Evolutionary conservation across 2,797 vertebrate genomes (phyloP).

Genomic region (Sebastes matsubarae): DNA sequence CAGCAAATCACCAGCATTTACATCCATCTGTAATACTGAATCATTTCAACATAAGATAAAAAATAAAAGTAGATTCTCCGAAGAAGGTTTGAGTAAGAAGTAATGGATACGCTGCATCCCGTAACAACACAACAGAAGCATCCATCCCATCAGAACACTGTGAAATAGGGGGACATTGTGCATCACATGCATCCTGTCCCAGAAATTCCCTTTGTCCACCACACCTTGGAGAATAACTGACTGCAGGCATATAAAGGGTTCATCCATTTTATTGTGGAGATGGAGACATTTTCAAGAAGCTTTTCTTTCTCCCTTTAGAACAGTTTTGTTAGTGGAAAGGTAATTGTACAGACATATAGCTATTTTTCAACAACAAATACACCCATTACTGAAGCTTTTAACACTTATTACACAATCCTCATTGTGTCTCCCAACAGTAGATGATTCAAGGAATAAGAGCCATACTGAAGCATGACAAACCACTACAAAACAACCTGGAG

Average conservation of each 20-base stretch:
- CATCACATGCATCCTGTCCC: background rate
- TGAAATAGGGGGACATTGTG: background rate
- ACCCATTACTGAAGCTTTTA: background rate
- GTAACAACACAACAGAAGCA: background rate
- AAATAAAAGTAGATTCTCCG: background rate
- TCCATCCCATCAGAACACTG: background rate
- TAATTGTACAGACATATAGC: background rate
- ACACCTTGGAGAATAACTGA: background rate
- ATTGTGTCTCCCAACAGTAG: background rate
- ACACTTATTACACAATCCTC: background rate
- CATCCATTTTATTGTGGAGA: background rate
- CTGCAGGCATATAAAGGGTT: background rate
- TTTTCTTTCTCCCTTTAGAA: background rate
- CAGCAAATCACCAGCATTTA: too few species aligned
- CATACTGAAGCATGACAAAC: too few species aligned
- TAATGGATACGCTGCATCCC: conserved; percentile 1
- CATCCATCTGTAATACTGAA: too few species aligned
- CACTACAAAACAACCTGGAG: too few species aligned
- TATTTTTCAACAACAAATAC: background rate
- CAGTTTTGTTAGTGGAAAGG: background rate
- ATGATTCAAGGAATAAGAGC: background rate
- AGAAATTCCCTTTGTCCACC: background rate
- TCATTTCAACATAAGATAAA: background rate
- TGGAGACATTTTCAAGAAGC: background rate
- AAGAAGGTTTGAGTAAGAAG: background rate